phyloP scores from a whole-genome alignment of 1,140 invertebrate genomes.

The Aphelinus certus region DNA sequence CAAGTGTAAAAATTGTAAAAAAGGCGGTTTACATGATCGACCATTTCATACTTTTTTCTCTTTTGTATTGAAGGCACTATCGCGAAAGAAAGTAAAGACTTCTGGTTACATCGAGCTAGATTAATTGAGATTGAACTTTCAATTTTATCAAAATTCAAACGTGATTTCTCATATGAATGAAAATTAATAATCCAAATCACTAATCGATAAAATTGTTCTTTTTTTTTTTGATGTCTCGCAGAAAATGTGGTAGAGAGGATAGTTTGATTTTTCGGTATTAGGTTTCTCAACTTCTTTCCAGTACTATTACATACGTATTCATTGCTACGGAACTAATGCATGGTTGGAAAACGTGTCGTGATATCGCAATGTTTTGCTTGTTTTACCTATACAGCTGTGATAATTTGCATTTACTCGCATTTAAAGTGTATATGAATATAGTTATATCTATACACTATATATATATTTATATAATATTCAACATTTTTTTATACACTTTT shows the following conservation, averaged over 20 bases:
- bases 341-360: slow-evolving; percentile 11
- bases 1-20: slow-evolving; percentile 41
- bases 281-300: slow-evolving; percentile 13
- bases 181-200: slow-evolving; percentile 14
- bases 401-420: slow-evolving; percentile 25
- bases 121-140: slow-evolving; percentile 13
- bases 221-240: background rate
- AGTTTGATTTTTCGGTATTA: slow-evolving; percentile 27
- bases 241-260: slow-evolving; percentile 17
- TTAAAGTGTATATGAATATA: slow-evolving; percentile 33
- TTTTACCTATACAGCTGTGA: slow-evolving; percentile 21
- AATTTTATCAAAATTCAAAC: slow-evolving; percentile 16
- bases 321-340: slow-evolving; percentile 21
- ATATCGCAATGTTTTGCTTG: slow-evolving; percentile 4
- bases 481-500: slow-evolving; percentile 53
- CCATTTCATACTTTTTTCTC: slow-evolving; percentile 31
- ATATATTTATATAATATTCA: slow-evolving; percentile 45
- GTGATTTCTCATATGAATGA: slow-evolving; percentile 5
- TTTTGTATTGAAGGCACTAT: slow-evolving; percentile 40
- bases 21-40: slow-evolving; percentile 35
- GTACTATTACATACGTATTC: background rate
- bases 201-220: slow-evolving; percentile 18
- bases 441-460: slow-evolving; percentile 30
- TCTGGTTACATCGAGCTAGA: slow-evolving; percentile 17
- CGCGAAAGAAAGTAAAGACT: slow-evolving; percentile 40